Evolutionary conservation across 2,888 invertebrate species (phyloP).

Genomic region (Drosophila ustulata): DNA sequence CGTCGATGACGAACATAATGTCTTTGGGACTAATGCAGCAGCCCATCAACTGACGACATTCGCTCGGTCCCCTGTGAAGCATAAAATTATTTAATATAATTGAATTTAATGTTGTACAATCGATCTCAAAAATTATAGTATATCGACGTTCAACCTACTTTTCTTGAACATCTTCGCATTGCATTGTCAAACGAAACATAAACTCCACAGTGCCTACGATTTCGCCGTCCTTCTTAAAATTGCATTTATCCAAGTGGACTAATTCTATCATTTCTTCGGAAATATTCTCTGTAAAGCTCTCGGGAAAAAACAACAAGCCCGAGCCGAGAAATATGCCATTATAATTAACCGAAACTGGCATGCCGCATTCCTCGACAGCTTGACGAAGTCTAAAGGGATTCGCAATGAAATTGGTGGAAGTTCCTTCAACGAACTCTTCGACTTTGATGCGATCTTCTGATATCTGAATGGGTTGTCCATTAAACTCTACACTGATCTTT

Average conservation of each 20-base stretch:
- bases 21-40: constrained; percentile 71
- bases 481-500: constrained; percentile 59
- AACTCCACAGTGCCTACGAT: constrained; percentile 60
- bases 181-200: constrained; percentile 51
- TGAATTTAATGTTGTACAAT: no score
- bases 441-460: constrained; percentile 75
- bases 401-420: constrained; percentile 60
- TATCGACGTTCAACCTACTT: no score
- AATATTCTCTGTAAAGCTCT: constrained; percentile 55
- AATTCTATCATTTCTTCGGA: constrained; percentile 52
- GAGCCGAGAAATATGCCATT: constrained; percentile 50
- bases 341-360: constrained; percentile 64
- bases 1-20: constrained; percentile 71
- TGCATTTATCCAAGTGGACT: constrained; percentile 54
- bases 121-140: no score
- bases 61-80: constrained; percentile 4
- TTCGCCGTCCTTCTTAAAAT: constrained; percentile 35
- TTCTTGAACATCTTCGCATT: no score
- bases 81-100: no score
- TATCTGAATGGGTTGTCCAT: constrained; percentile 56
- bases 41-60: constrained; percentile 49
- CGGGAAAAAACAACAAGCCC: constrained; percentile 66
- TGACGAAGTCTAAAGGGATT: constrained; percentile 50
- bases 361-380: constrained; percentile 58
- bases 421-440: constrained; percentile 68